Percentiles rank a stretch among this genome's conserved stretches.
Conservation (phyloP, 2,113 vertebrate genomes). For the Isichthys henryi region DNA sequence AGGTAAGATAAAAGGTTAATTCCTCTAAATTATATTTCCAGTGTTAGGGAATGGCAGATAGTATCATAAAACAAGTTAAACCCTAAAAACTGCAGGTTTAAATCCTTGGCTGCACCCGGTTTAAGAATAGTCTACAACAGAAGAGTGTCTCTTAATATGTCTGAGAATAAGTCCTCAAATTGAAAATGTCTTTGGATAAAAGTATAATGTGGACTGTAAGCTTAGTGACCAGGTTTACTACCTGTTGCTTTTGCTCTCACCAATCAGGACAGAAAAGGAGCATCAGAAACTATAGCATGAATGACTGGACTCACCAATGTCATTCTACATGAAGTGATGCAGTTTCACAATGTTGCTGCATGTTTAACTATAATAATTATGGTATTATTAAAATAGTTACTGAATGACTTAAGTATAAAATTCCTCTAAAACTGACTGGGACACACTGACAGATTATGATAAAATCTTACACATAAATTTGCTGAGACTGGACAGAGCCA, state of each 20-base stretch:
- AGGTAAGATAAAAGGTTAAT: conserved; percentile 44
- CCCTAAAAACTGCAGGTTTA: not conserved
- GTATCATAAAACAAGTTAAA: not conserved
- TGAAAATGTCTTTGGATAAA: not conserved
- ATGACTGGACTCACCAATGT: not conserved
- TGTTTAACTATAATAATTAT: not conserved
- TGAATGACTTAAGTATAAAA: not conserved
- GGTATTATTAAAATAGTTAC: not conserved
- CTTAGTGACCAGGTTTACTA: not conserved
- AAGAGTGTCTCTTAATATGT: not conserved
- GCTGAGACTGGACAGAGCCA: not conserved
- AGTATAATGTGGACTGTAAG: not conserved
- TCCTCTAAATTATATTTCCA: not conserved
- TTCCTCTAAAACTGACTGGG: not conserved
- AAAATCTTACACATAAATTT: not conserved
- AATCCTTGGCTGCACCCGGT: not conserved
- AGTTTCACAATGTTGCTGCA: not conserved
- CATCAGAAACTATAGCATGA: not conserved
- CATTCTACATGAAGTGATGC: not conserved
- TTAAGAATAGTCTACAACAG: not conserved
- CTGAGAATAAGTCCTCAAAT: not conserved
- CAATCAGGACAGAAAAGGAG: not conserved
- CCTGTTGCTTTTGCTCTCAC: not conserved
- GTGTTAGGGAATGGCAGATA: not conserved
- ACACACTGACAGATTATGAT: not conserved